phyloP scores from a whole-genome alignment of 2,797 vertebrate genomes.

The Prionace glauca region DNA sequence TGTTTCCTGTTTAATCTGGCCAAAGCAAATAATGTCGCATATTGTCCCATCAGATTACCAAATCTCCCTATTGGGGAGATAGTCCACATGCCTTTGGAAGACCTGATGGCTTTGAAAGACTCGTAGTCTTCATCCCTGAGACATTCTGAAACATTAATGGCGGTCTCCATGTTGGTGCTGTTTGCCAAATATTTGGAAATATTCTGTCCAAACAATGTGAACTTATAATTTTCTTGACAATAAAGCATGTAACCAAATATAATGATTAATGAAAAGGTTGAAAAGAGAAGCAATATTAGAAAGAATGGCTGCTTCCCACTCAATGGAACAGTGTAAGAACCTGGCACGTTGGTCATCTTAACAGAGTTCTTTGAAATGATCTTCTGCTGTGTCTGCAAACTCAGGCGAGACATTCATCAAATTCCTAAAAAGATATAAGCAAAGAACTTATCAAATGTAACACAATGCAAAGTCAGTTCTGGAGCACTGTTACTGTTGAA shows the following conservation, averaged over 20 bases:
- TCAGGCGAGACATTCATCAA: background rate
- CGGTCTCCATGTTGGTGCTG: background rate
- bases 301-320: background rate
- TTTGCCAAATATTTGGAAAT: background rate
- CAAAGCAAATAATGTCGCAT: slow-evolving; percentile 50
- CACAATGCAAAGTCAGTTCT: background rate
- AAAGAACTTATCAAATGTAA: background rate
- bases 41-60: slow-evolving; percentile 54
- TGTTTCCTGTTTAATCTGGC: slow-evolving; percentile 47
- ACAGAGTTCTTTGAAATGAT: too few relatives aligned
- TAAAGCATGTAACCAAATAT: background rate
- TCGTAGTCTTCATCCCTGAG: background rate
- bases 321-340: background rate
- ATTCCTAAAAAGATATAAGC: background rate
- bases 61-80: slow-evolving; percentile 48
- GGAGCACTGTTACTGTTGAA: background rate
- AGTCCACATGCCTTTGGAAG: slow-evolving; percentile 47
- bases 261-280: background rate
- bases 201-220: background rate
- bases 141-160: background rate
- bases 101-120: background rate
- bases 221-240: background rate
- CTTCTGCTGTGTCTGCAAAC: background rate
- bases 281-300: background rate
- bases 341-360: background rate